phyloP scores from a whole-genome alignment of 2,888 invertebrate species.

The Arctia plantaginis region DNA sequence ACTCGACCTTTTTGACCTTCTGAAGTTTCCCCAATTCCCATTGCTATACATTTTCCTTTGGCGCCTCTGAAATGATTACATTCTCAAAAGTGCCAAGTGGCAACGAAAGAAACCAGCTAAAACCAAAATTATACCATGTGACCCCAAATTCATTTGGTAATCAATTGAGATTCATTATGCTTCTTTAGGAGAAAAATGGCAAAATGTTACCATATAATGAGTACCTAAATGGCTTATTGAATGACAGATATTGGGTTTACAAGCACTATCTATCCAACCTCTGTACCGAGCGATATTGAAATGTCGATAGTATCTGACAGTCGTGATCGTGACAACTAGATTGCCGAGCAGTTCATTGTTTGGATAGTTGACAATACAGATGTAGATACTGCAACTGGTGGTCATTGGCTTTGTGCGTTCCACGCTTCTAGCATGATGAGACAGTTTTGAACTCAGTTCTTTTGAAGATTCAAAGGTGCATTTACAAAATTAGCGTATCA shows the following conservation, averaged over 20 bases:
- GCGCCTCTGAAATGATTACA: too few species aligned
- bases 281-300: conserved; percentile 28
- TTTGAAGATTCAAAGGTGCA: background rate
- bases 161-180: background rate
- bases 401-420: background rate
- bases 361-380: conserved; percentile 19
- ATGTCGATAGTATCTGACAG: conserved; percentile 35
- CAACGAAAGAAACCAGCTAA: too few species aligned
- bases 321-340: conserved; percentile 27
- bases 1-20: too few species aligned
- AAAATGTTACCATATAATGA: background rate
- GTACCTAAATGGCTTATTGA: background rate
- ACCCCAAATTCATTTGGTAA: too few species aligned
- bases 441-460: background rate
- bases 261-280: conserved; percentile 17
- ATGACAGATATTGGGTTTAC: background rate
- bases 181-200: background rate
- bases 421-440: background rate
- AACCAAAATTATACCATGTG: too few species aligned
- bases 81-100: too few species aligned
- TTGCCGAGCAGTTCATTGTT: conserved; percentile 31
- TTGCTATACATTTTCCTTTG: background rate
- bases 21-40: too few species aligned
- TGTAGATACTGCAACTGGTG: conserved; percentile 11
- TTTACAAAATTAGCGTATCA: background rate